Evolutionary conservation across 2,113 vertebrate species (phyloP).

Genomic region (Cryptomyrus ogoouensis): DNA sequence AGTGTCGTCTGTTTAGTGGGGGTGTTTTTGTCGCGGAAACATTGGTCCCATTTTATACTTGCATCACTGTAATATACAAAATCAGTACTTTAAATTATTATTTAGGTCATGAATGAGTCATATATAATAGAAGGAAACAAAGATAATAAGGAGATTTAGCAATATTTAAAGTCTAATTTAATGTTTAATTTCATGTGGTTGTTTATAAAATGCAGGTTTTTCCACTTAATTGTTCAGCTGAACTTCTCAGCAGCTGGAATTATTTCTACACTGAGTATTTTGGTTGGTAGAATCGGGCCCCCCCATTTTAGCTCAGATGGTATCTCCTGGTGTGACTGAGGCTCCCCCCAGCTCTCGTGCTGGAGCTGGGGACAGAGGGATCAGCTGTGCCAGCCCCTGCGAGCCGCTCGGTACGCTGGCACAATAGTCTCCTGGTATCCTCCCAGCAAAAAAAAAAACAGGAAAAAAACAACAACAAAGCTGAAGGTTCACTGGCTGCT

Average conservation of each 20-base stretch:
- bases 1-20: neutral
- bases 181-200: neutral
- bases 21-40: neutral
- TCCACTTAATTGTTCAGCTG: neutral
- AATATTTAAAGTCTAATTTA: neutral
- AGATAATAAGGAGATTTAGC: neutral
- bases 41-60: neutral
- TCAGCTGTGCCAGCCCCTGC: constrained; percentile 24
- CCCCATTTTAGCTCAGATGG: neutral
- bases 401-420: constrained; percentile 11
- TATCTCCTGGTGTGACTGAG: constrained; percentile 12
- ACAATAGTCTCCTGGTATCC: constrained; percentile 25
- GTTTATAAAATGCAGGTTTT: neutral
- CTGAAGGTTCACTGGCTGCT: neutral
- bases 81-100: neutral
- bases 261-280: neutral
- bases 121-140: neutral
- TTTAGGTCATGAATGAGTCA: neutral
- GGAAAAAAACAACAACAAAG: neutral
- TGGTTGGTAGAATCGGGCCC: neutral
- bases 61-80: too few species aligned
- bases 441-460: neutral
- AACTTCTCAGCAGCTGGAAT: neutral
- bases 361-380: constrained; percentile 1
- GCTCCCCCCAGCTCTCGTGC: neutral